phyloP scores from a whole-genome alignment of 2,888 invertebrate species.

The Drymonia ruficornis region DNA sequence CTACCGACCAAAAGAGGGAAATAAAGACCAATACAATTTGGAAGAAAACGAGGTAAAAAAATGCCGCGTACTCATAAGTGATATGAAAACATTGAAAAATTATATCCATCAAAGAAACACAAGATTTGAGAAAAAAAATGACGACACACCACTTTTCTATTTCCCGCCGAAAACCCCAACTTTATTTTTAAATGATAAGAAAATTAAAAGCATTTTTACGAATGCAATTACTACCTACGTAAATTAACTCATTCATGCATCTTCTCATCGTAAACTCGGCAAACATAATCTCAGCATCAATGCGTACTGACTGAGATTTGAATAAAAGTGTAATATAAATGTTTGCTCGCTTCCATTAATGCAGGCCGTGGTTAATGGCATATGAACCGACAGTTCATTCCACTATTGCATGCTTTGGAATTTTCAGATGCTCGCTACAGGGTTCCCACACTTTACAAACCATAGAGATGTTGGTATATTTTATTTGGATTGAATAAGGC shows the following conservation, averaged over 20 bases:
- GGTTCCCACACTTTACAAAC: constrained; percentile 10
- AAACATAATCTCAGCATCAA: not conserved
- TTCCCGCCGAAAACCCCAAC: too few relatives aligned
- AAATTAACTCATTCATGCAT: not conserved
- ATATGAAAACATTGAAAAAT: too few relatives aligned
- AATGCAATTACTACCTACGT: not conserved
- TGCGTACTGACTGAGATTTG: constrained; percentile 3
- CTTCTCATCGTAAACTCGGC: constrained; percentile 1
- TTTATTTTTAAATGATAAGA: too few relatives aligned
- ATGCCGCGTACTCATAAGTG: too few relatives aligned
- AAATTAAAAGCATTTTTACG: not conserved
- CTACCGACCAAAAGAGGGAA: too few relatives aligned
- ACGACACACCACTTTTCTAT: too few relatives aligned
- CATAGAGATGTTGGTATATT: not conserved
- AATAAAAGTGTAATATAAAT: constrained; percentile 9
- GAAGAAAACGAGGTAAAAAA: too few relatives aligned
- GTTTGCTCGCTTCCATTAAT: constrained; percentile 17
- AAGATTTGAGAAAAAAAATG: too few relatives aligned
- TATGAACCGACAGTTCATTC: constrained; percentile 17
- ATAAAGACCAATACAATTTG: too few relatives aligned
- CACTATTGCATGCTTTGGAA: constrained; percentile 22
- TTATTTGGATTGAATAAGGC: too few relatives aligned
- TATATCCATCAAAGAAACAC: too few relatives aligned
- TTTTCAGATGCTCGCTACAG: constrained; percentile 14
- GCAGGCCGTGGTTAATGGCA: constrained; percentile 8